These are phyloP conservation scores for Tetranychus cinnabarinus DNA, from an alignment of 1,140 invertebrate genomes.

Conservation along the genomic window DNA sequence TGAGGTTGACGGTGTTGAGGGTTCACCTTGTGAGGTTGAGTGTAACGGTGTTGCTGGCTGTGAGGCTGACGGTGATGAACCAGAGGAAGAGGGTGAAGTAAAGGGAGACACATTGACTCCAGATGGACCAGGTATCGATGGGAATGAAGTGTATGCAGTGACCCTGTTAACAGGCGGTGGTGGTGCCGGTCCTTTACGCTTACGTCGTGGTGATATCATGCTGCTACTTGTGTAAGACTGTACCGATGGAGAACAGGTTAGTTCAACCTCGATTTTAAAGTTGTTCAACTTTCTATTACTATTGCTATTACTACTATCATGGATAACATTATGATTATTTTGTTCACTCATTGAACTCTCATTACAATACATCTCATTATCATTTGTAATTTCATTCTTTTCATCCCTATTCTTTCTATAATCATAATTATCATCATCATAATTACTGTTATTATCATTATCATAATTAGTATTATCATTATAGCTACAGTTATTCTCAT, in stretches of 20 bases:
- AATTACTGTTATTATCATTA: neutral
- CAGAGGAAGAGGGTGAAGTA: neutral
- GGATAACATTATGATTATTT: neutral
- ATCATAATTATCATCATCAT: neutral
- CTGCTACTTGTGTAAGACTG: neutral
- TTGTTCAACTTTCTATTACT: slow-evolving; percentile 1
- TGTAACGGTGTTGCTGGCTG: neutral
- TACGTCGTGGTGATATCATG: slow-evolving; percentile 11
- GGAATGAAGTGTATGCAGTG: neutral
- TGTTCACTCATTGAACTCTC: too few species aligned
- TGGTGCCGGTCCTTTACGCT: slow-evolving; percentile 33
- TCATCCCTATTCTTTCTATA: too few species aligned
- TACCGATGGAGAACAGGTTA: neutral
- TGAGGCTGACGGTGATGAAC: neutral
- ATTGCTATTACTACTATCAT: neutral
- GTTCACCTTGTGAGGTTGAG: neutral
- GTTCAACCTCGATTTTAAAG: slow-evolving; percentile 2
- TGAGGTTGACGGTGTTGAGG: too few species aligned
- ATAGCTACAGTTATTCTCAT: neutral
- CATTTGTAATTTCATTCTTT: too few species aligned
- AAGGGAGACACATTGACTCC: neutral
- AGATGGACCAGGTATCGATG: neutral
- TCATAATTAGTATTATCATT: neutral
- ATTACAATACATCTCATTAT: too few species aligned
- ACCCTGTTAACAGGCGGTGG: slow-evolving; percentile 23